phyloP scores from a whole-genome alignment of 2,888 invertebrate species.

The Limnephilus lunatus region DNA sequence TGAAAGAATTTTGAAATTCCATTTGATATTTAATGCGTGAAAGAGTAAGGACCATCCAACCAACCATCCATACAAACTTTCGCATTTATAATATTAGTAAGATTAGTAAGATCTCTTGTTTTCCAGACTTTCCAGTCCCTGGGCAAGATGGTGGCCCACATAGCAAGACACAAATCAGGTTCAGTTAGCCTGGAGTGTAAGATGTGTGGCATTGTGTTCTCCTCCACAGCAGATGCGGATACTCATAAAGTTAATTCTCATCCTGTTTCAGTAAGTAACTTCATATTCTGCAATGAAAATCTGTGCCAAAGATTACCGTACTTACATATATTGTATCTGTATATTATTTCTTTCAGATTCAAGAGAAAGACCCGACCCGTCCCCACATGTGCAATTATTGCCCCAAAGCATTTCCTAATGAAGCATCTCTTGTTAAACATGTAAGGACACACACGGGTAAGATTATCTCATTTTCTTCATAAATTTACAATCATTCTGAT shows the following conservation, averaged over 20 bases:
- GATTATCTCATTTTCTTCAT: slow-evolving; percentile 13
- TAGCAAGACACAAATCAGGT: slow-evolving; percentile 23
- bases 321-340: neutral
- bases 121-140: slow-evolving; percentile 48
- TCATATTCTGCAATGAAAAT: neutral
- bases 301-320: neutral
- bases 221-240: slow-evolving; percentile 5
- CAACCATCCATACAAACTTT: too few species aligned
- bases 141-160: slow-evolving; percentile 43
- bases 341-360: slow-evolving; percentile 17
- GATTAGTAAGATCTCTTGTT: too few species aligned
- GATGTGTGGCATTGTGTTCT: slow-evolving; percentile 17
- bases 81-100: too few species aligned
- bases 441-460: slow-evolving; percentile 52
- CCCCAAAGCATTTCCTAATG: slow-evolving; percentile 35
- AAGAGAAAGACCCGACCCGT: neutral
- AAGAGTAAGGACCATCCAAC: too few species aligned
- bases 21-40: too few species aligned
- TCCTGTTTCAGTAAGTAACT: slow-evolving; percentile 25
- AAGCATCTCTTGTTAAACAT: slow-evolving; percentile 50
- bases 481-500: neutral
- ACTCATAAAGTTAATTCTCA: slow-evolving; percentile 12
- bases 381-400: slow-evolving; percentile 41
- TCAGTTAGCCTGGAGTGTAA: slow-evolving; percentile 8
- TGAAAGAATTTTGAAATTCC: too few species aligned